Evolutionary conservation across 2,113 vertebrate genomes (phyloP).

Genomic region (Patagioenas fasciata): DNA sequence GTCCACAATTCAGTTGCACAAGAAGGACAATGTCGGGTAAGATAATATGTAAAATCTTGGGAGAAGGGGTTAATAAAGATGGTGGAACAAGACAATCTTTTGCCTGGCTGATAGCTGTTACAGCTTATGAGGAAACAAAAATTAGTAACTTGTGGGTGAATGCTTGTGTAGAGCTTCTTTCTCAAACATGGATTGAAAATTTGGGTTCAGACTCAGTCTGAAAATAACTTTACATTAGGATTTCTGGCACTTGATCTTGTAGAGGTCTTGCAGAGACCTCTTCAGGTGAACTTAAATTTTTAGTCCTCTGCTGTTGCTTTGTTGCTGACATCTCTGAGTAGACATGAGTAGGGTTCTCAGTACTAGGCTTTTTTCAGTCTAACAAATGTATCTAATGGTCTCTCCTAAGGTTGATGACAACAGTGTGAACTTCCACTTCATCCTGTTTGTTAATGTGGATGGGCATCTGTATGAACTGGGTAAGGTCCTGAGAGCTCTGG

Average conservation of each 20-base stretch:
- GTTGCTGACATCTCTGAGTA: not conserved
- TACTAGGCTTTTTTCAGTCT: not conserved
- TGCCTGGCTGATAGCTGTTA: not conserved
- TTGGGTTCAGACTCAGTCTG: not conserved
- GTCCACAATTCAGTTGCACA: slow-evolving; percentile 89
- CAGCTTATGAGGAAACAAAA: not conserved
- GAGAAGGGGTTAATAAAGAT: not conserved
- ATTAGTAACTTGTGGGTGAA: not conserved
- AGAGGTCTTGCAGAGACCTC: not conserved
- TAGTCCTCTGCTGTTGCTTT: not conserved
- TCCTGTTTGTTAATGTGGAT: slow-evolving; percentile 89
- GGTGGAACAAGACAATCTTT: not conserved
- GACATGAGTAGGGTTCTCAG: not conserved
- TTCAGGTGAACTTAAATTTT: not conserved
- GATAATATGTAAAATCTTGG: not conserved
- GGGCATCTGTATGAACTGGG: slow-evolving; percentile 92
- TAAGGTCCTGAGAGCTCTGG: slow-evolving; percentile 58
- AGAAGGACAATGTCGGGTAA: slow-evolving; percentile 92
- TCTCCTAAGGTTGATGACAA: slow-evolving; percentile 83
- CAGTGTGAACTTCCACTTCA: slow-evolving; percentile 94
- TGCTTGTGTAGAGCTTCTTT: not conserved
- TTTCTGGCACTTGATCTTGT: not conserved
- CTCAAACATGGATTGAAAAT: not conserved
- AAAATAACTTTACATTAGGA: not conserved
- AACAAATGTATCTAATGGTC: not conserved